Evolutionary conservation across 2,797 vertebrate genomes (phyloP), one percentile per base, ranked within the genome.

Genomic region (Hydrolagus colliei): DNA sequence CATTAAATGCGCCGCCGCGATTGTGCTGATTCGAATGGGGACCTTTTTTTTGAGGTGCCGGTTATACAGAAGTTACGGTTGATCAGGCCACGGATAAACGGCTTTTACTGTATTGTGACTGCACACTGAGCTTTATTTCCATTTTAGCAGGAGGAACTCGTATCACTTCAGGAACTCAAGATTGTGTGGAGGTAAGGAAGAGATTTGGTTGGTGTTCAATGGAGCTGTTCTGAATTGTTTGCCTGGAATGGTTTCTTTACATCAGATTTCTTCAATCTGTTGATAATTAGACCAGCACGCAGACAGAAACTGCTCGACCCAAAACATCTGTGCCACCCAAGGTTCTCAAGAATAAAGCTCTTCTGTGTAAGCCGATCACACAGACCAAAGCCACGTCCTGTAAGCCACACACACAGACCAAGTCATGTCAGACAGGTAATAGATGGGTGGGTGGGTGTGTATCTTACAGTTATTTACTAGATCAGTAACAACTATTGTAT

Each of bases 371-470:
- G 77, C 98, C 98, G 1, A 94, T 99, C 89, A 97, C 96, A 73
- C 96, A 97, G 90, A 98, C 97, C 88, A 98, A 98, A 92, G 98
- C 96, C 65, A 94, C 97, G 20, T 96, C 96, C 0, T 99, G 98
- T 90, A 97, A 94, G 91, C 96, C 96, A 63, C 96, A 97, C 88
- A 96, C 94, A 0, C 95, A 92, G 10, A 93, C 96, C 73, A 94
- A 93, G 27, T 95, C 96, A 88, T 93, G 94, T 76, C 98, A 99
- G 92, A 99, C 98, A 87, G 96, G 98, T 99, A 90, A 82, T 52
- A 52, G 12, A 41, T 75, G 20, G 20, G 16, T 71, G 65, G 20
- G 32, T 35, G 78, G n/a, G 32, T 67, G 9, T 22, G 10, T 82
- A 14, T 41, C 41, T 68, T 27, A 68, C 27, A 2, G 18, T 9